Evolutionary conservation across 2,113 vertebrate species (phyloP).

Genomic region (Oreochromis tanganicae): DNA sequence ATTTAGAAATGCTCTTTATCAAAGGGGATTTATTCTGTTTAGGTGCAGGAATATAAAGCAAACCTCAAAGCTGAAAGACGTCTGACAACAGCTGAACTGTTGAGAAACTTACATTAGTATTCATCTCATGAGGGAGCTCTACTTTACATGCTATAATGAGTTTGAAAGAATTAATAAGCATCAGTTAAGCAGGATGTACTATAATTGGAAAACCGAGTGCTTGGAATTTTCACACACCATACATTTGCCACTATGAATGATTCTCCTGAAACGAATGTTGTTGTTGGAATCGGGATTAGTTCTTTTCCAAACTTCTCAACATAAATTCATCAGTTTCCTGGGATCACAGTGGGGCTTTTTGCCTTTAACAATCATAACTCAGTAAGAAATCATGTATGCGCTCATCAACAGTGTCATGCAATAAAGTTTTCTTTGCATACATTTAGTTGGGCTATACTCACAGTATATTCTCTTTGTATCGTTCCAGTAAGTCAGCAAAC

Average conservation of each 20-base stretch:
- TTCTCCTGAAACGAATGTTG: constrained; percentile 3
- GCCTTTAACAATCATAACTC: neutral
- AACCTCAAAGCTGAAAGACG: constrained; percentile 2
- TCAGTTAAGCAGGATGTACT: constrained; percentile 69
- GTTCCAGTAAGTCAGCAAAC: neutral
- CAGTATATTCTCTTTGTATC: no score
- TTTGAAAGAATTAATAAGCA: constrained; percentile 74
- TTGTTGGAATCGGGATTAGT: neutral
- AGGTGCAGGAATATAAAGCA: neutral
- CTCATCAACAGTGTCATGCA: neutral
- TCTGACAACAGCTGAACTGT: neutral
- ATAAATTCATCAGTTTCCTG: neutral
- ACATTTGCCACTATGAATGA: constrained; percentile 13
- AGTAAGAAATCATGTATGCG: neutral
- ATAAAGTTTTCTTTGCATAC: neutral
- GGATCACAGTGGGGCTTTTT: neutral
- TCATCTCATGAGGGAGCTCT: constrained; percentile 60
- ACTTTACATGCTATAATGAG: constrained; percentile 73
- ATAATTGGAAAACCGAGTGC: constrained; percentile 65
- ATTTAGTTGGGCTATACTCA: neutral
- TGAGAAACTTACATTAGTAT: constrained; percentile 62
- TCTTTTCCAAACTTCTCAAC: neutral
- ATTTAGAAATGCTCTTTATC: neutral
- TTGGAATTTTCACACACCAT: constrained; percentile 46
- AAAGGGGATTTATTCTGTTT: neutral